A percentile compares a stretch with the other conserved stretches of the same genome.
Conservation (phyloP, 2,888 invertebrate species). For the Drosophila mercatorum region DNA sequence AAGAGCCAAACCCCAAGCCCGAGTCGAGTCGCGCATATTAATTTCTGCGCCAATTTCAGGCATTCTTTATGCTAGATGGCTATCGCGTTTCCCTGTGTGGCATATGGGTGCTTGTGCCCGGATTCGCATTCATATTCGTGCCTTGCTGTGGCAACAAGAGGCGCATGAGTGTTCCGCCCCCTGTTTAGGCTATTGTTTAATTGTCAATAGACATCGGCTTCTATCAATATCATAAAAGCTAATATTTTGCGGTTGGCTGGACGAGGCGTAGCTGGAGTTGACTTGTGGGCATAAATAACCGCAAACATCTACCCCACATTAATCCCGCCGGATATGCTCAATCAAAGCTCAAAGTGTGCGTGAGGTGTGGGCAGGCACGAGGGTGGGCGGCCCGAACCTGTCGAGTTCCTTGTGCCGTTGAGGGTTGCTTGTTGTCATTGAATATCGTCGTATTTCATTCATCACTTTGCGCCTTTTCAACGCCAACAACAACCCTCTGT, state of each 20-base stretch:
- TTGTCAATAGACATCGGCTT: slow-evolving; percentile 83
- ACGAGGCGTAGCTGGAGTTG: slow-evolving; percentile 44
- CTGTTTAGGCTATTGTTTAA: slow-evolving; percentile 75
- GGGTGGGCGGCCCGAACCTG: slow-evolving; percentile 37
- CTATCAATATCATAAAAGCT: slow-evolving; percentile 83
- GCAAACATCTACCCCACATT: slow-evolving; percentile 69
- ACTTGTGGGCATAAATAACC: slow-evolving; percentile 62
- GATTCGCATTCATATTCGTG: slow-evolving; percentile 2
- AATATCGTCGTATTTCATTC: slow-evolving; percentile 81
- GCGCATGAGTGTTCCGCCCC: slow-evolving; percentile 37
- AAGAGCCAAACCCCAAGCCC: slow-evolving; percentile 1
- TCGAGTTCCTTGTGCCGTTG: slow-evolving; percentile 30
- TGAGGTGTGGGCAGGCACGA: slow-evolving; percentile 54
- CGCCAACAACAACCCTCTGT: slow-evolving; percentile 65
- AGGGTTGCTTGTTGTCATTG: slow-evolving; percentile 63
- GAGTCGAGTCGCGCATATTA: slow-evolving; percentile 53
- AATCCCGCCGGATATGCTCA: slow-evolving; percentile 84
- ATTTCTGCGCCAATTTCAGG: slow-evolving; percentile 55
- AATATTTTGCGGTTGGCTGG: slow-evolving; percentile 82
- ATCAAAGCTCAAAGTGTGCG: slow-evolving; percentile 81
- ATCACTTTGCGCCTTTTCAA: slow-evolving; percentile 81
- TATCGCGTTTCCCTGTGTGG: slow-evolving; percentile 43
- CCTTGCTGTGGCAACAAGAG: slow-evolving; percentile 53
- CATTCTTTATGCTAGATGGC: slow-evolving; percentile 35
- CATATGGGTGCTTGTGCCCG: slow-evolving; percentile 18